Base-by-base conservation (phyloP, 92 coral and sea anemone genomes). In the Chrysogorgia sp. region DNA sequence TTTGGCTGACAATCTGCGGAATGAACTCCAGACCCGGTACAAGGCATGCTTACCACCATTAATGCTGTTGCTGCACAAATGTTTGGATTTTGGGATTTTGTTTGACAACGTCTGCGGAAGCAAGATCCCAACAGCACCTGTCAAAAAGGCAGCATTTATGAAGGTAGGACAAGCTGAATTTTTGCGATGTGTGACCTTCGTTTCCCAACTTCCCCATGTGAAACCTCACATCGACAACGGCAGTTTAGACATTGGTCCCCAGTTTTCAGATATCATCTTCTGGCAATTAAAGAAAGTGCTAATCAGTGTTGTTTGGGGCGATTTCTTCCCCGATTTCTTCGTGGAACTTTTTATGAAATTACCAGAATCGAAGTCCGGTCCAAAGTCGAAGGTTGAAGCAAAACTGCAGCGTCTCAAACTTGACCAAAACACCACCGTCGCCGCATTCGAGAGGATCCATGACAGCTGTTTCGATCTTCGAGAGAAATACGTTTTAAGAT, bases 141-240 rank as follows among this genome's bases (percentile, higher is more conserved):
- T 84, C 82, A 82, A 56, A 84, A 67, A 72, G 74, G 63, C 86
- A 87, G 45, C 78, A 28, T 50, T 34, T 6, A 25, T n/a, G 43
- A 53, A 40, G 62, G 69, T 68, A 31, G 49, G 68, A 43, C 17
- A 56, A 43, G 13, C 20, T 25, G 23, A 29, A 69, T 67, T 67
- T 21, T 58, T 81, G 1, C 35, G 52, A 7, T 55, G 59, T 53
- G 60, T 53, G n/a, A 53, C 60, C 6, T 53, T 53, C 28, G 60
- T 53, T n/a, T 53, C 60, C 28, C 60, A 53, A 17, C 60, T 53
- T 53, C 23, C 60, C 28, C 60, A 53, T 53, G 60, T 53, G 60
- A 53, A 19, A 53, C 60, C 60, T 53, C 60, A 53, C 28, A 53
- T 53, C 28, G 60, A 19, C n/a, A 17, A 53, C 28, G 60, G 60